phyloP scores from a whole-genome alignment of 1,140 invertebrate genomes.

The Melanaphis sacchari region DNA sequence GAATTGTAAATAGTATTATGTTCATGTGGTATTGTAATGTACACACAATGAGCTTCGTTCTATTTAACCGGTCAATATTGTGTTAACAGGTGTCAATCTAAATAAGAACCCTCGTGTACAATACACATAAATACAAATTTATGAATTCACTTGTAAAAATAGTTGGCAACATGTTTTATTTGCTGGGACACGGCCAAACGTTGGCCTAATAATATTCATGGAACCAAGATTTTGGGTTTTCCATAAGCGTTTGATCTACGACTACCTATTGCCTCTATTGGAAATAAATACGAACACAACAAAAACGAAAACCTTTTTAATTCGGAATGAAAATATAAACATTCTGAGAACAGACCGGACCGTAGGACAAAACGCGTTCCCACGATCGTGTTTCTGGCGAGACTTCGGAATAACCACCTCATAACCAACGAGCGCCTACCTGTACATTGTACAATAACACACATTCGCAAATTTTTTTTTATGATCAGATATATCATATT shows the following conservation, averaged over 20 bases:
- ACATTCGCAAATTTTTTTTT: not conserved
- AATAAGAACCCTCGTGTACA: slow-evolving; percentile 25
- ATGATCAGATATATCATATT: too few species aligned
- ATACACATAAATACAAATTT: slow-evolving; percentile 48
- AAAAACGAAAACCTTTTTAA: not conserved
- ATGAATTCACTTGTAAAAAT: slow-evolving; percentile 49
- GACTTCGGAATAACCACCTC: not conserved
- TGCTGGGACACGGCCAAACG: slow-evolving; percentile 33
- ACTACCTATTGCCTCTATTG: not conserved
- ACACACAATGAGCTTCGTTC: not conserved
- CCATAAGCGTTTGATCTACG: not conserved
- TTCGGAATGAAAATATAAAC: not conserved
- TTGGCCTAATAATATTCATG: slow-evolving; percentile 49
- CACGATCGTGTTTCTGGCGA: not conserved
- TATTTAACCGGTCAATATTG: slow-evolving; percentile 39
- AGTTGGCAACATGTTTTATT: slow-evolving; percentile 50
- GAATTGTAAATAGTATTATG: not conserved
- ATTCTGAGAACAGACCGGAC: not conserved
- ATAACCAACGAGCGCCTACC: too few species aligned
- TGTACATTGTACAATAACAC: not conserved
- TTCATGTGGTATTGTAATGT: not conserved
- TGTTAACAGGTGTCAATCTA: slow-evolving; percentile 49
- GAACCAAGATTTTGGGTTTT: slow-evolving; percentile 7
- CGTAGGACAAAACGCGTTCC: not conserved
- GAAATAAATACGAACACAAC: not conserved